Conservation (phyloP, 2,113 vertebrate genomes). For the Penelope pileata region DNA sequence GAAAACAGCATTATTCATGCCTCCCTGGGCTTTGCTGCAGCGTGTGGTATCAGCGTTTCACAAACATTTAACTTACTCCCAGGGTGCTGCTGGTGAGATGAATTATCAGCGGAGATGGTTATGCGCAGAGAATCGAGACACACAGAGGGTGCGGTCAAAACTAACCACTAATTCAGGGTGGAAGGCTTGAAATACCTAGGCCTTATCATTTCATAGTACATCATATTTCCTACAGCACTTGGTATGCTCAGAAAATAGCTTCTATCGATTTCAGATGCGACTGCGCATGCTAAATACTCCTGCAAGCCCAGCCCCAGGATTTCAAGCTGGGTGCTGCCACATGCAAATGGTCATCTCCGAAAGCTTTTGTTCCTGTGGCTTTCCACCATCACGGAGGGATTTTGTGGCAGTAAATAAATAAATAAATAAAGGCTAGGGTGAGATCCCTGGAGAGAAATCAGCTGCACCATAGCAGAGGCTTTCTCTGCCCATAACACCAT, state of each 20-base stretch:
- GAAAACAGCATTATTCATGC: slow-evolving; percentile 5
- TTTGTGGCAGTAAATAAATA: not conserved
- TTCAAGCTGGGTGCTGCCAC: not conserved
- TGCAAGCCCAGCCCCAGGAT: not conserved
- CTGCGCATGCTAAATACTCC: not conserved
- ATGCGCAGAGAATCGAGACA: not conserved
- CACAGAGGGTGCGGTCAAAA: not conserved
- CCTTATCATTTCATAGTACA: slow-evolving; percentile 4
- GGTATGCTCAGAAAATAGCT: slow-evolving; percentile 8
- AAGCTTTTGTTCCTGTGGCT: not conserved
- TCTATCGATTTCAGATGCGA: slow-evolving; percentile 32
- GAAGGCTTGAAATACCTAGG: slow-evolving; percentile 15
- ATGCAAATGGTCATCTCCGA: not conserved
- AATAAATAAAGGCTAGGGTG: not conserved
- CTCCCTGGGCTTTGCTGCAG: not conserved
- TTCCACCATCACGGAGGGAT: not conserved
- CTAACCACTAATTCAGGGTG: slow-evolving; percentile 8
- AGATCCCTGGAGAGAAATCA: accelerated
- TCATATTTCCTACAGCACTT: slow-evolving; percentile 35
- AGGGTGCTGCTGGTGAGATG: not conserved
- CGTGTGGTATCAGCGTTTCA: not conserved
- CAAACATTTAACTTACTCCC: not conserved
- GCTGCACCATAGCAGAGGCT: not conserved
- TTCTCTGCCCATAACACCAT: accelerated
- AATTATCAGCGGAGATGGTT: not conserved